These are phyloP conservation scores for Biston betularia DNA, from an alignment of 2,888 invertebrate species.

Conservation along the genomic window DNA sequence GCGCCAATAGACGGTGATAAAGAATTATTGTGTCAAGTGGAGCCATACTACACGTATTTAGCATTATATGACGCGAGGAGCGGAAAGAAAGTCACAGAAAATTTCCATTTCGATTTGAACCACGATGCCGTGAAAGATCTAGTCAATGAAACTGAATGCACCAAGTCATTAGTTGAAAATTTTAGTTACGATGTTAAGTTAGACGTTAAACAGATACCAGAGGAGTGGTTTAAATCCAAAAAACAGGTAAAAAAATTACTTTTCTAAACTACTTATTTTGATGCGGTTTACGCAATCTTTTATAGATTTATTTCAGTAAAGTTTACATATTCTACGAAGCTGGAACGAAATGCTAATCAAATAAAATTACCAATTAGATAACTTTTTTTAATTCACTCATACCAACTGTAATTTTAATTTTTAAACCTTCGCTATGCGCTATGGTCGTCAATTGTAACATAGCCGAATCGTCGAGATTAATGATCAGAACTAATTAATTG, in stretches of 20 bases:
- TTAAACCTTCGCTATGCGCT: too few species aligned
- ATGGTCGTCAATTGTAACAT: too few species aligned
- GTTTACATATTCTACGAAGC: too few species aligned
- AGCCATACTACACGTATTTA: constrained; percentile 96
- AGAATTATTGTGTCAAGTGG: constrained; percentile 93
- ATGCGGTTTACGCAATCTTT: too few species aligned
- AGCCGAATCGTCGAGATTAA: too few species aligned
- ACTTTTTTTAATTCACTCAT: too few species aligned
- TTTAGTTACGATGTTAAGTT: constrained; percentile 85
- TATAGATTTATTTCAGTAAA: too few species aligned
- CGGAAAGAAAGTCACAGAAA: constrained; percentile 95
- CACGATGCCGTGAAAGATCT: constrained; percentile 88
- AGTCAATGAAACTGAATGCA: constrained; percentile 80
- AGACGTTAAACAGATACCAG: constrained; percentile 89
- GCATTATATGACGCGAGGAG: constrained; percentile 96
- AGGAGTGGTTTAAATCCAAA: constrained; percentile 90
- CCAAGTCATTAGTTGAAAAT: constrained; percentile 81
- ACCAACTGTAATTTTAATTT: too few species aligned
- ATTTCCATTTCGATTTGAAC: constrained; percentile 96
- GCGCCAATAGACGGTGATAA: constrained; percentile 91
- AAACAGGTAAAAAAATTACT: constrained; percentile 87
- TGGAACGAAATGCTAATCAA: too few species aligned
- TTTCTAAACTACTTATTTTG: too few species aligned
- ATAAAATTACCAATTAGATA: too few species aligned
- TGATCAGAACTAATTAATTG: too few species aligned